phyloP scores from a whole-genome alignment of 1,140 invertebrate genomes.

The Neuroterus valhalla region DNA sequence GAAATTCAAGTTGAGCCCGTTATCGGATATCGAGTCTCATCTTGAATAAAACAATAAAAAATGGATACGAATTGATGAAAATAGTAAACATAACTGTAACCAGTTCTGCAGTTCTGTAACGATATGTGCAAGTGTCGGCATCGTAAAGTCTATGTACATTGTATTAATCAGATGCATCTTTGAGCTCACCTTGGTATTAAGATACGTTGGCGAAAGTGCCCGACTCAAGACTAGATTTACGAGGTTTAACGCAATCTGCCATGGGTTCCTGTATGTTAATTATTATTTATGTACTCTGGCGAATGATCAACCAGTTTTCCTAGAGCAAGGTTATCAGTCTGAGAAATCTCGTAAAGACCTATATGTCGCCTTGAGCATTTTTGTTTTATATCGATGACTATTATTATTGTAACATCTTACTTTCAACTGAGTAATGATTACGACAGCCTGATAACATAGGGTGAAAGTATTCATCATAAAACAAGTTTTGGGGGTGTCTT shows the following conservation, averaged over 20 bases:
- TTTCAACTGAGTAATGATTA: not conserved
- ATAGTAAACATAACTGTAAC: too few relatives aligned
- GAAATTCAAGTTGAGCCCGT: too few relatives aligned
- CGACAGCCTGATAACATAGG: too few relatives aligned
- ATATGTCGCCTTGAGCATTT: slow-evolving; percentile 13
- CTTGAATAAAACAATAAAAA: not conserved
- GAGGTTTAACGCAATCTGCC: not conserved
- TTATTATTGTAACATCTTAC: not conserved
- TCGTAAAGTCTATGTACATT: not conserved
- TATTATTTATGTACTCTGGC: slow-evolving; percentile 7
- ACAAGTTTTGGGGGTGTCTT: too few relatives aligned
- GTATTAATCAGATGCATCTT: not conserved
- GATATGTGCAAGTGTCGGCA: not conserved
- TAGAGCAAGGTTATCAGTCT: not conserved
- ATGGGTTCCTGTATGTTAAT: slow-evolving; percentile 12
- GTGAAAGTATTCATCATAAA: too few relatives aligned
- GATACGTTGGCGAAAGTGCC: slow-evolving; percentile 1
- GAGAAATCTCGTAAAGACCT: not conserved
- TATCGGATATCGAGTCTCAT: too few relatives aligned
- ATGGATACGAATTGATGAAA: not conserved
- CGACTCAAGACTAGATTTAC: slow-evolving; percentile 17
- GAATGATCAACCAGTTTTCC: slow-evolving; percentile 7
- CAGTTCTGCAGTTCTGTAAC: too few relatives aligned
- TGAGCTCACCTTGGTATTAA: slow-evolving; percentile 9
- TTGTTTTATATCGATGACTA: slow-evolving; percentile 1